Percentiles rank a stretch among this genome's conserved stretches.
These are phyloP conservation scores for Drosophila bocqueti DNA, from an alignment of 1,140 invertebrate genomes.

Conservation along the genomic window DNA sequence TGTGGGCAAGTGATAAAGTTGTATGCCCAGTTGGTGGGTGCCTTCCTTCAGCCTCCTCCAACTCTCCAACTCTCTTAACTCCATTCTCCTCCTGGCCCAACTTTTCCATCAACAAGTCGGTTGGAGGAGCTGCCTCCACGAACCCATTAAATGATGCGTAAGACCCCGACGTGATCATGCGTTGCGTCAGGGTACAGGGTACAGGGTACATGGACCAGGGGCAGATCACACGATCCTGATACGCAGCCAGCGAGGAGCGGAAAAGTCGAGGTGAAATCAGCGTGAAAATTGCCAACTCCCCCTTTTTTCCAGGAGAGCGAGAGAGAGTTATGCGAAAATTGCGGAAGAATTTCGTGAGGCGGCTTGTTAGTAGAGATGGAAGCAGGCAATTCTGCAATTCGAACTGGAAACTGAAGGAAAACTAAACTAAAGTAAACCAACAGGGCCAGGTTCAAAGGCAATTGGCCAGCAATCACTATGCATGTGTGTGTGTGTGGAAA, in stretches of 20 bases:
- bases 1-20: conserved; percentile 83
- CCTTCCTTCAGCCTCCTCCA: conserved; percentile 4
- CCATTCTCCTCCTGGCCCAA: background rate
- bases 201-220: background rate
- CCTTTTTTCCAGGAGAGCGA: background rate
- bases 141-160: conserved; percentile 81
- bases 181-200: conserved; percentile 9
- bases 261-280: conserved; percentile 38
- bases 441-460: conserved; percentile 38
- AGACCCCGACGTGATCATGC: conserved; percentile 72
- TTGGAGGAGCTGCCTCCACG: conserved; percentile 49
- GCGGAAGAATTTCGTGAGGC: conserved; percentile 57
- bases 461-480: conserved; percentile 38
- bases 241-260: conserved; percentile 28
- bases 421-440: conserved; percentile 55
- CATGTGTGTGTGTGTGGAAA: background rate
- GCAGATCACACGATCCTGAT: conserved; percentile 73
- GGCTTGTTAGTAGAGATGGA: conserved; percentile 55
- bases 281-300: conserved; percentile 56
- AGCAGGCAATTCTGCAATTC: conserved; percentile 5
- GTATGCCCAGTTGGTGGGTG: conserved; percentile 75
- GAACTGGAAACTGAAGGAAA: conserved; percentile 15
- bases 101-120: conserved; percentile 73
- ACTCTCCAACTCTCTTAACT: no score
- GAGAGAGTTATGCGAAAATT: conserved; percentile 58